Evolutionary conservation across 1,140 invertebrate species (phyloP).

Genomic region (Drosophila takahashii): DNA sequence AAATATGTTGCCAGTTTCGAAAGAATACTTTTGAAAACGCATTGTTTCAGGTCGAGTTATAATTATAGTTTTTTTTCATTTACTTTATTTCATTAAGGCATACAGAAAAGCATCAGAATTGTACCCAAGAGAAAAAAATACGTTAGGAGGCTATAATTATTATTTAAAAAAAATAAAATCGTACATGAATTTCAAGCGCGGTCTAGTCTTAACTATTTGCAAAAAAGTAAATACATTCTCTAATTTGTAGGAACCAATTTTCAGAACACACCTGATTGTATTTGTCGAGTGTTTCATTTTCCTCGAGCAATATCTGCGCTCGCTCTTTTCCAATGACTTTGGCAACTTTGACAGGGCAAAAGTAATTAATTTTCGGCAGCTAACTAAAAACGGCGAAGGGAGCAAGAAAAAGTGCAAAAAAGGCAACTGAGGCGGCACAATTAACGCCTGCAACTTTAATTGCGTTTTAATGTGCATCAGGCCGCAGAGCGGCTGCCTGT

Average conservation of each 20-base stretch:
- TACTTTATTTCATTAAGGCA: not conserved
- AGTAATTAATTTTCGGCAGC: constrained; percentile 71
- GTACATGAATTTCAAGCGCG: too few relatives aligned
- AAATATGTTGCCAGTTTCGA: not conserved
- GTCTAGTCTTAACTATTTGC: too few relatives aligned
- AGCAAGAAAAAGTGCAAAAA: constrained; percentile 10
- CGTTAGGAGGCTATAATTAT: too few relatives aligned
- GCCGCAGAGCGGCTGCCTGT: constrained; percentile 29
- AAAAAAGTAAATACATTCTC: too few relatives aligned
- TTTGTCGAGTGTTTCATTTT: constrained; percentile 10
- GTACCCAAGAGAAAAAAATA: too few relatives aligned
- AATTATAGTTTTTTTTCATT: not conserved
- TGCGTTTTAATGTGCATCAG: constrained; percentile 72
- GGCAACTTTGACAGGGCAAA: constrained; percentile 49
- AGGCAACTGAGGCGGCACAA: constrained; percentile 45
- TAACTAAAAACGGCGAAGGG: constrained; percentile 22
- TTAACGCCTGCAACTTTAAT: constrained; percentile 78
- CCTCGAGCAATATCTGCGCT: not conserved
- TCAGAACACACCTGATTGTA: constrained; percentile 18
- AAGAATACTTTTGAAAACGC: not conserved
- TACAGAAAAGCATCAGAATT: too few relatives aligned
- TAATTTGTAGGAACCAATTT: not conserved
- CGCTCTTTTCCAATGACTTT: constrained; percentile 45
- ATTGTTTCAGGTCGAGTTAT: not conserved
- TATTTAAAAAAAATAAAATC: too few relatives aligned